Base-by-base conservation (phyloP, 2,888 invertebrate genomes). In the Smittia aterrima region DNA sequence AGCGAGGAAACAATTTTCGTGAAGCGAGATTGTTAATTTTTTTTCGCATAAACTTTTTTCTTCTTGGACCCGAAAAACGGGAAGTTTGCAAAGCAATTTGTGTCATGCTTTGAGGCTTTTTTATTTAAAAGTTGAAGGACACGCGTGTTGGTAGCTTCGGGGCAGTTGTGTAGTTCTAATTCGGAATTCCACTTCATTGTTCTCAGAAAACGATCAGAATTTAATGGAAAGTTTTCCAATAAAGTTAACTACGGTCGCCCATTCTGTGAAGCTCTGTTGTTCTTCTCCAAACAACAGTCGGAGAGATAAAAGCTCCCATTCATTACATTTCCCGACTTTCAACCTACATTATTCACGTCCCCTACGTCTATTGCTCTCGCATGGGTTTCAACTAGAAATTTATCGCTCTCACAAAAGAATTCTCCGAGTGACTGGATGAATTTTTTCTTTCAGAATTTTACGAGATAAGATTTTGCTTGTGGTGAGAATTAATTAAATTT, bases 21-120 rank as follows among this genome's bases (percentile, higher is more conserved):
- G 18, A 67, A 40, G 38, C 27, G 67, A 67, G 67, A 67, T 67
- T 67, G 38, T 67, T 67, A 67, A 40, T 67, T 67, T 67, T 38
- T 18, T n/a, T n/a, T n/a, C n/a, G n/a, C 67, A 67, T 40, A 67
- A 66, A 66, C n/a, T 27, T 27, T 58, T 18, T n/a, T 62, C 27
- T 66, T 4, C 27, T 27, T 9, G 62, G 62, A 22, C 62, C n/a
- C 32, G 32, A 32, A n/a, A n/a, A n/a, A n/a, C n/a, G n/a, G 7
- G 20, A 18, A 62, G 13, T 24, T 62, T 62, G 53, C 11, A 2
- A 16, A 11, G n/a, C n/a, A 13, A 47, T 47, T 47, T 4, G 2
- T 4, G 11, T 4, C n/a, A 47, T 47, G n/a, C 18, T 11, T 6
- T 16, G 53, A 18, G n/a, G 18, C 53, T 47, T 47, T n/a, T 13